phyloP scores from a whole-genome alignment of 2,113 vertebrate species.

The Lampris megalopsis region DNA sequence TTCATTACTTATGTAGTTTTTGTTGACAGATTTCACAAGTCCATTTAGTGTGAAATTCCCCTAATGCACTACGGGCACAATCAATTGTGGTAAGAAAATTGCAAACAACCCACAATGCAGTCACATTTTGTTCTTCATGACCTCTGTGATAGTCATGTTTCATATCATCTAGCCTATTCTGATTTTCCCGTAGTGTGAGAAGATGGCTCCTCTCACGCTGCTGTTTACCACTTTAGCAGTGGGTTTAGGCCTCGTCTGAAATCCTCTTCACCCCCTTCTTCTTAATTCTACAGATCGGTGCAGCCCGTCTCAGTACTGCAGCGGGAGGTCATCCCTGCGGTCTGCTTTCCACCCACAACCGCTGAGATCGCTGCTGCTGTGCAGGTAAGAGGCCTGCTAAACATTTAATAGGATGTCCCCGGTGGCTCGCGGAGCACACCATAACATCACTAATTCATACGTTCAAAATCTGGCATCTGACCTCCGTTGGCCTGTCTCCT shows the following conservation, averaged over 20 bases:
- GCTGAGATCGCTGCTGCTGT: slow-evolving; percentile 53
- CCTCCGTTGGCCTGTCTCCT: slow-evolving; percentile 16
- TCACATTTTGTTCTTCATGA: too few species aligned
- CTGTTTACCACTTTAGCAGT: slow-evolving; percentile 64
- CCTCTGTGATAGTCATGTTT: neutral
- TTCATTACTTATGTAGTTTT: too few species aligned
- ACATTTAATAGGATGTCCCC: slow-evolving; percentile 48
- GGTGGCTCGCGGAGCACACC: slow-evolving; percentile 27
- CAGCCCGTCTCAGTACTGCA: slow-evolving; percentile 58
- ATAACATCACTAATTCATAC: neutral
- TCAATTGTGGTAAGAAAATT: neutral
- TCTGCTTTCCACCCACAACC: slow-evolving; percentile 64
- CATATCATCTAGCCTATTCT: neutral
- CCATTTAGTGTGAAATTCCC: too few species aligned
- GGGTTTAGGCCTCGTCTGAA: slow-evolving; percentile 62
- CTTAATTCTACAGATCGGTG: slow-evolving; percentile 71
- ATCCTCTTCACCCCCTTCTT: slow-evolving; percentile 64
- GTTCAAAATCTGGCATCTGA: slow-evolving; percentile 31
- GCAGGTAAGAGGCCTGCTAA: slow-evolving; percentile 55
- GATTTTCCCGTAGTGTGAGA: neutral
- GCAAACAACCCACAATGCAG: too few species aligned
- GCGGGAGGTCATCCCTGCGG: slow-evolving; percentile 60
- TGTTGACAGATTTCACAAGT: too few species aligned
- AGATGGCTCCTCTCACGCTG: neutral
- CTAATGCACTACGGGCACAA: too few species aligned